Base-by-base conservation (phyloP, 2,113 vertebrate genomes). In the Haplotaxodon microlepis region DNA sequence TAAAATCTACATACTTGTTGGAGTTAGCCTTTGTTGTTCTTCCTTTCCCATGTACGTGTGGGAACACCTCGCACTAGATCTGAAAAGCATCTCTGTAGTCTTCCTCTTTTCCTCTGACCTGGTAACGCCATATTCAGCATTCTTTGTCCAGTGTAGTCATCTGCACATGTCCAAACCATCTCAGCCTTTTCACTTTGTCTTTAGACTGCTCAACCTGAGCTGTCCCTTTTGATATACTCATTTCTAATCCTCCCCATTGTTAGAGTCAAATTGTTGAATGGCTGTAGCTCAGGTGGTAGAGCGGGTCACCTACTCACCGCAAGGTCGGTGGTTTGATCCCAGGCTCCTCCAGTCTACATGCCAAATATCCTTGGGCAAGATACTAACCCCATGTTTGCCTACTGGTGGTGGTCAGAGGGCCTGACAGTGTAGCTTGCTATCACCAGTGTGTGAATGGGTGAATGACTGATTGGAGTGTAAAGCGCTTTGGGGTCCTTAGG, bases 31-130 rank as follows among this genome's bases (percentile, higher is more conserved):
- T 4, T 10, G 57, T 19, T 61, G 3, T 61, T 61, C 16, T 34
- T 61, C 0, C 14, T 19, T 61, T 61, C 57, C 27, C 57, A 31
- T 0, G 0, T 31, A 10, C 0, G 3, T 31, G 57, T 31, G 14
- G 8, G 5, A 61, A 4, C 14, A 0, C 3, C 63, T 66, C 11
- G 0, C 7, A n/a, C 19, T 14, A 69, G 4, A 21, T 63, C 31
- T 63, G 59, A 36, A 63, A 63, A 63, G 9, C 31, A 63, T 40
- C 19, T 13, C 1, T 14, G 19, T 13, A 21, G 19, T 21, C 34
- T 69, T 69, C 63, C 61, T 66, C 10, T 38, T 38, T 38, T 66
- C 31, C 61, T 21, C 9, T 38, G 34, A 69, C 7, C 34, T 13
- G 19, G 10, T 13, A 40, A 13, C 7, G 4, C 63, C 36, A 69